Conservation (phyloP, 1,140 invertebrate genomes). For the Drosophila sproati region DNA sequence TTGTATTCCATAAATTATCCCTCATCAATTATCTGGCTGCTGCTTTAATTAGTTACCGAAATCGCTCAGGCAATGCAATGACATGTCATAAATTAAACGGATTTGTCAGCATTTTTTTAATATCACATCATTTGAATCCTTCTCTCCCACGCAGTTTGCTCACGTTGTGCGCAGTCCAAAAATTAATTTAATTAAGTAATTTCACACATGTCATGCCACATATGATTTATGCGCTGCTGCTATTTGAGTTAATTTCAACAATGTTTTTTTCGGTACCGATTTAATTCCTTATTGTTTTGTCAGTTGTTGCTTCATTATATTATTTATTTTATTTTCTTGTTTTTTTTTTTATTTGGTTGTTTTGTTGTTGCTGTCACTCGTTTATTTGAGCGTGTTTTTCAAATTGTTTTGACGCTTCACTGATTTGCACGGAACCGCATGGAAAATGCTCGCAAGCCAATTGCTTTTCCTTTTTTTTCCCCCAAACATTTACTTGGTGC, state of each 20-base stretch:
- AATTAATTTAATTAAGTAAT: conserved; percentile 78
- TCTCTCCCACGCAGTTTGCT: background rate
- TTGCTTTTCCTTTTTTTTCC: conserved; percentile 13
- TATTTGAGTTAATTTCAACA: conserved; percentile 71
- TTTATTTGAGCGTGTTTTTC: conserved; percentile 58
- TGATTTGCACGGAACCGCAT: conserved; percentile 22
- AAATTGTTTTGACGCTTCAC: conserved; percentile 67
- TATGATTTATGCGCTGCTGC: conserved; percentile 70
- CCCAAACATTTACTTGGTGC: background rate
- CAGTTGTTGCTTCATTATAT: conserved; percentile 6
- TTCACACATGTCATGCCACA: conserved; percentile 70
- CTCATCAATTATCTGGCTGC: conserved; percentile 47
- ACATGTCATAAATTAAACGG: conserved; percentile 61
- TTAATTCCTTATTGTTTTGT: conserved; percentile 13
- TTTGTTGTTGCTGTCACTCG: conserved; percentile 37
- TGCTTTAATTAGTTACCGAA: conserved; percentile 39
- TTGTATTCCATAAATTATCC: conserved; percentile 10
- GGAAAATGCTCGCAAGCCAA: conserved; percentile 20
- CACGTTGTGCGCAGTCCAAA: conserved; percentile 40
- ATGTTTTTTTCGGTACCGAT: conserved; percentile 32
- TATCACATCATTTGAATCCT: conserved; percentile 26
- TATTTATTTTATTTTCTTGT: conserved; percentile 3
- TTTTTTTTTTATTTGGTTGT: background rate
- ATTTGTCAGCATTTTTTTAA: conserved; percentile 44
- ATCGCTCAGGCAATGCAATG: conserved; percentile 47